Base-by-base conservation (phyloP, 1,140 invertebrate genomes). In the Drosophila kikkawai region DNA sequence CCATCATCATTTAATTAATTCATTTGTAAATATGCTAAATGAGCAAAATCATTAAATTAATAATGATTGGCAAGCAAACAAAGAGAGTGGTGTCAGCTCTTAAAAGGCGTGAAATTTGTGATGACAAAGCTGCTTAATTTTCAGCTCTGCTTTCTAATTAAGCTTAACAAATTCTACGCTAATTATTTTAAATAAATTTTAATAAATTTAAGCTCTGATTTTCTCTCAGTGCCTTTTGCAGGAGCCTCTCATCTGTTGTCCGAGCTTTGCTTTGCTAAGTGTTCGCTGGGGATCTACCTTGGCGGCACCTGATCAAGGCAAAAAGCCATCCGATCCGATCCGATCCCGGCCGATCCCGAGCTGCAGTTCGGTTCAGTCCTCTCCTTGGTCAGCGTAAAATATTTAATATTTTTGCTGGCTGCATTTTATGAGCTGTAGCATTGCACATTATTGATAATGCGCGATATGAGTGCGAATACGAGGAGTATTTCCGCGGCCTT, bases 371-470 rank as follows among this genome's bases (percentile, higher is more conserved):
- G 59, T 39, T 44, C 32, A 36, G 45, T 65, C 56, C 26, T 71
- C 50, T 61, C 39, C 39, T 79, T 61, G 60, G 79, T 56, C 58
- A 74, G 76, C 84, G 73, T 70, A 88, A 79, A 87, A 87, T 87
- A 78, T 87, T 87, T 81, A 75, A 56, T 85, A 84, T 83, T 86
- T 76, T 58, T 73, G 42, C 51, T 56, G 61, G 51, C 57, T 67
- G 64, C 66, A 83, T 84, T 87, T 87, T 87, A 87, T 87, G 83
- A 87, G 84, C 83, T 87, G 84, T 74, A 88, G 84, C 84, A 87
- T 83, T 87, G 83, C 84, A 88, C 83, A 84, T 87, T 87, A 87
- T 87, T 88, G 83, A 87, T 87, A 88, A 88, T 87, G 68, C 61
- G 45, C 67, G 84, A 86, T 82, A 86, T 32, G 47, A 64, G 73